phyloP scores from a whole-genome alignment of 2,113 vertebrate genomes.

The Istiophorus platypterus region DNA sequence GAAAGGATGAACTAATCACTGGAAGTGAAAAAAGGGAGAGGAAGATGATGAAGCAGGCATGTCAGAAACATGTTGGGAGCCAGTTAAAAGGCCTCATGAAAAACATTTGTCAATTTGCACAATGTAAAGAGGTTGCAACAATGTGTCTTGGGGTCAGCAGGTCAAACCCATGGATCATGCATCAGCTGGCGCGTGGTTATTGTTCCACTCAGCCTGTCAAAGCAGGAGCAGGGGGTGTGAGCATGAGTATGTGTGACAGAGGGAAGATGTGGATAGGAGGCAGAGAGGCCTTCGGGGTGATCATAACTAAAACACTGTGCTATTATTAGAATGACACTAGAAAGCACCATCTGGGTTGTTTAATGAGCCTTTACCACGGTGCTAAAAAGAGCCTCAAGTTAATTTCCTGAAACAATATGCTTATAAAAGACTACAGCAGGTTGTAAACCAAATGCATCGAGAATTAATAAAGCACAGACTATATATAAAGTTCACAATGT shows the following conservation, averaged over 20 bases:
- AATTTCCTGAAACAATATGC: constrained; percentile 79
- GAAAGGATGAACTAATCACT: constrained; percentile 23
- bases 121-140: constrained; percentile 82
- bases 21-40: constrained; percentile 32
- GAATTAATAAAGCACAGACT: constrained; percentile 23
- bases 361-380: constrained; percentile 74
- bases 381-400: constrained; percentile 74
- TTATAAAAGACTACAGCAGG: constrained; percentile 60
- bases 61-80: constrained; percentile 49
- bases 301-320: constrained; percentile 72
- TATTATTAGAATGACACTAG: constrained; percentile 80
- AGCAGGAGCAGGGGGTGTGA: constrained; percentile 55
- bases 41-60: constrained; percentile 24
- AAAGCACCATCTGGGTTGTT: constrained; percentile 82
- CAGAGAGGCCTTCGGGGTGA: constrained; percentile 68
- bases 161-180: constrained; percentile 83
- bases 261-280: constrained; percentile 67
- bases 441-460: constrained; percentile 62
- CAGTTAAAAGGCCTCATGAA: constrained; percentile 68
- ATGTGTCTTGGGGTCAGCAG: constrained; percentile 76
- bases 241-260: constrained; percentile 49
- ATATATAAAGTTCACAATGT: constrained; percentile 28
- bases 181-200: constrained; percentile 82
- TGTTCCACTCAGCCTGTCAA: constrained; percentile 73
- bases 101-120: constrained; percentile 81